Evolutionary conservation across 2,113 vertebrate species (phyloP), one percentile per base, ranked within the genome.

Genomic region (Tympanuchus pallidicinctus): DNA sequence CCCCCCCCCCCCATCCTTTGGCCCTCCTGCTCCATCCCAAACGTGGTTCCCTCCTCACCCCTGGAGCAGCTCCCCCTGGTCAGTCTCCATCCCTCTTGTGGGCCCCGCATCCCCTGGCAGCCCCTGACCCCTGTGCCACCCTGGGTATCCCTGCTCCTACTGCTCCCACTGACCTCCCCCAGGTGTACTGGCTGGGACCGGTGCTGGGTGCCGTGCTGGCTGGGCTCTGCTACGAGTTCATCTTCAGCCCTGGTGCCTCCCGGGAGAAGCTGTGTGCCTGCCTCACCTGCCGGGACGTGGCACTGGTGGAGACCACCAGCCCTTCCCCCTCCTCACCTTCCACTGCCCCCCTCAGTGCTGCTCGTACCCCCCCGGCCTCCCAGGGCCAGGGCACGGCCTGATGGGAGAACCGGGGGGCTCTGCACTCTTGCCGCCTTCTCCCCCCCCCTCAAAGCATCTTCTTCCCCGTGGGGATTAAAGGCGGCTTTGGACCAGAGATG

Each of bases 141-240:
- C 30, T 12, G 48, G 24, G 18, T 28, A n/a, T 19, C 32, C 30
- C 54, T 25, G 27, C 14, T 47, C 24, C n/a, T 25, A 11, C 27
- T 50, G 6, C 6, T 25, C 81, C 32, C 32, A 81, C 61, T 60
- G 38, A 56, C 43, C 42, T 52, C 34, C 47, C 52, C 45, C 42
- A 98, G 98, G 98, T 98, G 36, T 98, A 98, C 72, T 98, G 98
- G 98, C 96, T 98, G 30, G 98, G 98, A 12, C 98, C 98, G 1
- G 95, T 97, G 71, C 71, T 98, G 8, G 98, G 98, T 0, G 97
- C 98, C 1, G 61, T 98, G 7, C 96, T 98, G 67, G 98, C 97
- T 2, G 98, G 97, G 20, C 47, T 98, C 57, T 98, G 97, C 92
- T 97, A 98, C 4, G 98, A 98, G 91, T 98, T 98, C 83, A 64